Conservation (phyloP, 2,113 vertebrate species). For the Poeciliopsis retropinna region DNA sequence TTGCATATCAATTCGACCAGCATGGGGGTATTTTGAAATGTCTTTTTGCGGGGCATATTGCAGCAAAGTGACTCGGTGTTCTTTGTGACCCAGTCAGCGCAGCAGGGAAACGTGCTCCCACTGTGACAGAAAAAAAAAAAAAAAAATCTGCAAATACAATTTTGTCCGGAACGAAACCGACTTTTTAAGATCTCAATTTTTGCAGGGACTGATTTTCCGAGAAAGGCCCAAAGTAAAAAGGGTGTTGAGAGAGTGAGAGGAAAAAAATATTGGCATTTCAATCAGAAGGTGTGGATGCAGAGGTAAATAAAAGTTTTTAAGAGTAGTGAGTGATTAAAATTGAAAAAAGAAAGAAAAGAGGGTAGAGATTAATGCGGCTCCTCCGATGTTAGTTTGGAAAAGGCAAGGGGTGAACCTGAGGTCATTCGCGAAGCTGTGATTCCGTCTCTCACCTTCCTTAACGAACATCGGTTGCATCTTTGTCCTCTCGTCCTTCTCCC, state of each 20-base stretch:
- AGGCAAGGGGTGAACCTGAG: constrained; percentile 42
- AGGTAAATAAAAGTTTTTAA: constrained; percentile 23
- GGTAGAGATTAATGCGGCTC: constrained; percentile 39
- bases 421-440: constrained; percentile 49
- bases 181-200: constrained; percentile 35
- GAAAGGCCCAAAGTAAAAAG: constrained; percentile 44
- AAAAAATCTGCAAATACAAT: background rate
- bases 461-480: constrained; percentile 12
- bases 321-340: constrained; percentile 18
- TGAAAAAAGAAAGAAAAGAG: constrained; percentile 9
- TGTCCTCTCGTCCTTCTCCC: constrained; percentile 18
- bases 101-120: constrained; percentile 9
- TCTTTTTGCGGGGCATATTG: background rate
- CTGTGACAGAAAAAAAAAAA: constrained; percentile 17
- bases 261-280: constrained; percentile 35
- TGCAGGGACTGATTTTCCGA: constrained; percentile 6
- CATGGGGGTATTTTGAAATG: background rate
- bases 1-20: background rate
- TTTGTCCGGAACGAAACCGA: constrained; percentile 35
- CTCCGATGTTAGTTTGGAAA: constrained; percentile 26
- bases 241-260: constrained; percentile 37
- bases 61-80: constrained; percentile 25
- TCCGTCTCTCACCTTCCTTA: constrained; percentile 4
- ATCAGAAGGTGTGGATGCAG: constrained; percentile 17
- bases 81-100: constrained; percentile 9